Evolutionary conservation across 2,888 invertebrate genomes (phyloP).

Genomic region (Andricus quercusramuli): DNA sequence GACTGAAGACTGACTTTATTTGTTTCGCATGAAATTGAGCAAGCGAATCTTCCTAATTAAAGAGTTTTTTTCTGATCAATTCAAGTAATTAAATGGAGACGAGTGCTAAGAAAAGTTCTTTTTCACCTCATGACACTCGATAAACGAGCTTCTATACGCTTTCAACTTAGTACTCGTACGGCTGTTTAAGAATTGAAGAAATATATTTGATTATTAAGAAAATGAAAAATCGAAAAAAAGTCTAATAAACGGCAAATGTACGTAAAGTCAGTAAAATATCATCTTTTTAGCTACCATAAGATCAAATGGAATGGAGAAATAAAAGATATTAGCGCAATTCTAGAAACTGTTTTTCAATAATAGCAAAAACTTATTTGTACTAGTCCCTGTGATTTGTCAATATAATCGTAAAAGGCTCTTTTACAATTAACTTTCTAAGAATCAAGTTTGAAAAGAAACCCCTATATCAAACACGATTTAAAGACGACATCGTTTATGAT

Average conservation of each 20-base stretch:
- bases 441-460: neutral
- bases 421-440: neutral
- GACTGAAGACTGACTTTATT: conserved; percentile 38
- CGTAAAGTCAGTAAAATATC: conserved; percentile 41
- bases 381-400: conserved; percentile 18
- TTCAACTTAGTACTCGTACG: conserved; percentile 43
- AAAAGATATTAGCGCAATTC: conserved; percentile 23
- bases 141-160: conserved; percentile 41
- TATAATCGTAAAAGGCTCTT: neutral
- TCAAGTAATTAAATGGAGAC: neutral
- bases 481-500: neutral
- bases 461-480: neutral
- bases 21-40: conserved; percentile 9
- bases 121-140: conserved; percentile 40
- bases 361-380: neutral
- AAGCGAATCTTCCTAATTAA: conserved; percentile 16
- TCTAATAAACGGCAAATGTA: conserved; percentile 43
- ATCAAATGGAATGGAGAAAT: neutral
- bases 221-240: conserved; percentile 40
- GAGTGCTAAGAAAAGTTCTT: conserved; percentile 19
- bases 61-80: neutral
- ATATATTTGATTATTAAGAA: conserved; percentile 50
- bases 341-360: conserved; percentile 10
- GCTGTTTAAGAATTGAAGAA: conserved; percentile 51
- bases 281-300: conserved; percentile 3